A percentile compares a stretch with the other conserved stretches of the same genome.
Evolutionary conservation across 2,888 invertebrate species (phyloP).

Genomic region (Cerastoderma edule): DNA sequence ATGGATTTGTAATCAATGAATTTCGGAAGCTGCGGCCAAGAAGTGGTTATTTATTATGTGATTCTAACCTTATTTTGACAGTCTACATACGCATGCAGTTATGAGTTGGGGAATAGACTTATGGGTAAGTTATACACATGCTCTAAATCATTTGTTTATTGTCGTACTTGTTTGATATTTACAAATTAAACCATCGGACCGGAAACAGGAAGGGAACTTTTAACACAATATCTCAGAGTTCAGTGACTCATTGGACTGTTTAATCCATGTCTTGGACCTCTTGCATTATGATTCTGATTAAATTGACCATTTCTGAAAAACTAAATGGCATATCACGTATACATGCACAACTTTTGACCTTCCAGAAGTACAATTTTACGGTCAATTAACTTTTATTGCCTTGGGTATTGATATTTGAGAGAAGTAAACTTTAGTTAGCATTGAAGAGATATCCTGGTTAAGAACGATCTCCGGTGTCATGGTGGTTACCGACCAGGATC

Average conservation of each 20-base stretch:
- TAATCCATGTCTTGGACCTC: no score
- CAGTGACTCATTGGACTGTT: slow-evolving; percentile 14
- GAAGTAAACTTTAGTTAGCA: no score
- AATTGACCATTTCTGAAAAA: no score
- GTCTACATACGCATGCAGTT: slow-evolving; percentile 54
- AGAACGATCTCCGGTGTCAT: no score
- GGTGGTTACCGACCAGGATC: no score
- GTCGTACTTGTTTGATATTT: slow-evolving; percentile 28
- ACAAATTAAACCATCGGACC: slow-evolving; percentile 38
- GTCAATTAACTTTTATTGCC: no score
- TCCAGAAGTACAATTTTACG: no score
- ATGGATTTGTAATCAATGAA: slow-evolving; percentile 64
- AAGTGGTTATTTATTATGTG: slow-evolving; percentile 44
- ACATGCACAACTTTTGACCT: no score
- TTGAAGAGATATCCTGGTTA: no score
- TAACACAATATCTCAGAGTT: slow-evolving; percentile 7
- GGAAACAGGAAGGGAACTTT: slow-evolving; percentile 58
- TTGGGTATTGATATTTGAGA: no score
- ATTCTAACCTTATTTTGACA: slow-evolving; percentile 18
- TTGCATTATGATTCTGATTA: no score
- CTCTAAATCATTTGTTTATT: background rate
- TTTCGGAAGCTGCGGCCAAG: slow-evolving; percentile 28
- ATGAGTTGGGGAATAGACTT: slow-evolving; percentile 79
- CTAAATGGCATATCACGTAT: no score
- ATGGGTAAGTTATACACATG: slow-evolving; percentile 69